Conservation (phyloP, 2,888 invertebrate species). For the Rotaria magnacalcarata region DNA sequence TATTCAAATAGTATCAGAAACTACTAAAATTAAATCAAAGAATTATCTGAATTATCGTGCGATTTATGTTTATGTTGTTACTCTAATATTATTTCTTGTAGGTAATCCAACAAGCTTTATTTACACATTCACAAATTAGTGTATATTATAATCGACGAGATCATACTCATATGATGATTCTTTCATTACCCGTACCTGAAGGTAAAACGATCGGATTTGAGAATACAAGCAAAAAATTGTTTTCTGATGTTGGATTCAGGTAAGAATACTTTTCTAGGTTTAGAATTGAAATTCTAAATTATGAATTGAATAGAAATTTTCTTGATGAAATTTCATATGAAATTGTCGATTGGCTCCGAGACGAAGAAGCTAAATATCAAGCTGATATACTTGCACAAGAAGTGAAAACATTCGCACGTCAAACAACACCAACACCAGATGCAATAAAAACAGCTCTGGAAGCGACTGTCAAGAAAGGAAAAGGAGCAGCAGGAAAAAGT, state of each 20-base stretch:
- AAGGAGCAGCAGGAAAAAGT: not conserved
- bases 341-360: conserved; percentile 55
- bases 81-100: conserved; percentile 47
- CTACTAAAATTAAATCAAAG: no score
- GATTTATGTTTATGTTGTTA: no score
- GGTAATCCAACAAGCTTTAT: conserved; percentile 53
- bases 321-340: conserved; percentile 55
- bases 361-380: conserved; percentile 57
- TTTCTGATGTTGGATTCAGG: conserved; percentile 59
- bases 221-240: conserved; percentile 56
- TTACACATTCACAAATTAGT: conserved; percentile 54
- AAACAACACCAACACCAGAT: conserved; percentile 30
- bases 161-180: conserved; percentile 54
- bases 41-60: no score
- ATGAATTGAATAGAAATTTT: conserved; percentile 53
- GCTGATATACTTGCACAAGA: conserved; percentile 54
- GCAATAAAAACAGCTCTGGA: not conserved
- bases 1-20: no score
- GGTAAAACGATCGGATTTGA: conserved; percentile 52
- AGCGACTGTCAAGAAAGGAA: not conserved
- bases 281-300: not conserved
- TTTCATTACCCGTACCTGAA: conserved; percentile 55
- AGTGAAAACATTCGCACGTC: conserved; percentile 47
- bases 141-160: conserved; percentile 57
- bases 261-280: conserved; percentile 46